phyloP scores from a whole-genome alignment of 1,140 invertebrate genomes.

The Drosophila paulistorum region DNA sequence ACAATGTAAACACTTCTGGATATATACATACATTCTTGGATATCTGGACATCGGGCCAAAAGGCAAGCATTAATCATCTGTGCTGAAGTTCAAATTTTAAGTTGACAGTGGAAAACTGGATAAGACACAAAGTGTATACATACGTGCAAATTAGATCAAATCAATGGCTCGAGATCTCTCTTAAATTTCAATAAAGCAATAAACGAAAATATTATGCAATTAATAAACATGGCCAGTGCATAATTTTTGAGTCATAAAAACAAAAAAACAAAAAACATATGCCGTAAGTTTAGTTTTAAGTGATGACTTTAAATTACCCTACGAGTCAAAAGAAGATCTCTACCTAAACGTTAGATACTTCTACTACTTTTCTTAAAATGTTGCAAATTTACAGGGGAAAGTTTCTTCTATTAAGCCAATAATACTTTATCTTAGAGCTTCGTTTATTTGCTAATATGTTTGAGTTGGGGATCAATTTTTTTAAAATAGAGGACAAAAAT shows the following conservation, averaged over 20 bases:
- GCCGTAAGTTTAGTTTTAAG: not conserved
- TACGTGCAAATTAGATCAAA: conserved; percentile 1
- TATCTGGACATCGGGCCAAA: conserved; percentile 1
- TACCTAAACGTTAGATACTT: too few species aligned
- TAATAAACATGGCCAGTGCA: conserved; percentile 47
- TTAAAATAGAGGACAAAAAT: too few species aligned
- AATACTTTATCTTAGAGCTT: too few species aligned
- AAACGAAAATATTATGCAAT: conserved; percentile 31
- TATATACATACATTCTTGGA: not conserved
- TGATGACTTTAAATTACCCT: not conserved
- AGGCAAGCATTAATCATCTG: not conserved
- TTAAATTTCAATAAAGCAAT: not conserved
- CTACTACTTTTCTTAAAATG: too few species aligned
- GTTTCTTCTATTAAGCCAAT: too few species aligned
- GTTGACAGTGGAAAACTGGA: not conserved
- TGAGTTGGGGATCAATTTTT: too few species aligned
- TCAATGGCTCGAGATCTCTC: not conserved
- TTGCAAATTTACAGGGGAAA: too few species aligned
- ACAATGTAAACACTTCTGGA: too few species aligned
- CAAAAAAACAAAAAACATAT: not conserved
- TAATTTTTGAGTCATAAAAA: conserved; percentile 40
- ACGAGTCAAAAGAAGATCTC: not conserved
- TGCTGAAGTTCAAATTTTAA: not conserved
- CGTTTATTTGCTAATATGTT: too few species aligned
- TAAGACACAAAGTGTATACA: not conserved